A percentile compares a stretch with the other conserved stretches of the same genome.
phyloP scores from a whole-genome alignment of 2,113 vertebrate species.

The Corythornis cristatus region DNA sequence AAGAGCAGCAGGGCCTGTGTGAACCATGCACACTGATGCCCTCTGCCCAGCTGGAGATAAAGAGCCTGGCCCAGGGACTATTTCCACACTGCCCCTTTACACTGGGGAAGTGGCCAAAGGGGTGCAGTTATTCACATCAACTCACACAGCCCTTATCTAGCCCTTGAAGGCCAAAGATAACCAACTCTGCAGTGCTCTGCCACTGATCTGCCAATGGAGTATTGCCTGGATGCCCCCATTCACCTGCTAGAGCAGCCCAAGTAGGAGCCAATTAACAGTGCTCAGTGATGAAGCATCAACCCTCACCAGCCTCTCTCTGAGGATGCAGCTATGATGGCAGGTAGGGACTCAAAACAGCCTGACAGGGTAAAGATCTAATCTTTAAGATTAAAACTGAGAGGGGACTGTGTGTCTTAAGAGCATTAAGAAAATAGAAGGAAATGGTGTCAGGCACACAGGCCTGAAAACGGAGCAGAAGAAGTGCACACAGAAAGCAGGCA shows the following conservation, averaged over 20 bases:
- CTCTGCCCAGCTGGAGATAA: background rate
- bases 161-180: background rate
- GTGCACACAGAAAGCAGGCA: background rate
- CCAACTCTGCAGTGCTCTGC: background rate
- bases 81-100: fast-evolving
- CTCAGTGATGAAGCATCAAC: background rate
- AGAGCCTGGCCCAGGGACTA: background rate
- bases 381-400: background rate
- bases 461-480: background rate
- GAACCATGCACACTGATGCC: fast-evolving
- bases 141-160: background rate
- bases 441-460: background rate
- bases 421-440: background rate
- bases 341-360: background rate
- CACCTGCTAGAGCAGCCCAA: background rate
- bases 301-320: background rate
- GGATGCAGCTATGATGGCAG: background rate
- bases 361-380: fast-evolving
- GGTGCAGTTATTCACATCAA: background rate
- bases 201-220: background rate
- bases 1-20: background rate
- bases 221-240: background rate
- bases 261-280: background rate
- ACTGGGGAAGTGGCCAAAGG: fast-evolving
- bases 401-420: background rate